Conservation (phyloP, 2,113 vertebrate genomes). For the Leiothrix lutea region DNA sequence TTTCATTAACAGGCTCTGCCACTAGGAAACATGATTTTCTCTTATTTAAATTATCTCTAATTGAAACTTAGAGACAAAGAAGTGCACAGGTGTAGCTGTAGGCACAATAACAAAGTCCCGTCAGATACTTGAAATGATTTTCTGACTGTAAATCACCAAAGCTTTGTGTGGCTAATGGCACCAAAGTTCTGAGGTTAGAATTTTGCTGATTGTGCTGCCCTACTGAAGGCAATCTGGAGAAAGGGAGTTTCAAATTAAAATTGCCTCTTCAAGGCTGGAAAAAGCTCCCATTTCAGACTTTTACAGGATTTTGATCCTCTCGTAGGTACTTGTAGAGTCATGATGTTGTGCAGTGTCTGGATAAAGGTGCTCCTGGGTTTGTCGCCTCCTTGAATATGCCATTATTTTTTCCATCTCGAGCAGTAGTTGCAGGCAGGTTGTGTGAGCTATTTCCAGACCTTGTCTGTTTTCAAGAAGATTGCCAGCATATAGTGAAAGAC, state of each 20-base stretch:
- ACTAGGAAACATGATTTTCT: constrained; percentile 43
- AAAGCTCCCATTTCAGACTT: neutral
- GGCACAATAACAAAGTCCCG: constrained; percentile 25
- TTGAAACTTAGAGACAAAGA: constrained; percentile 49
- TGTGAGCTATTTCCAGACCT: neutral
- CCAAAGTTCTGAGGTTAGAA: neutral
- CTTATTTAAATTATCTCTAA: constrained; percentile 54
- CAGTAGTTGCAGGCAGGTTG: neutral
- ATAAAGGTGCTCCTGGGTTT: neutral
- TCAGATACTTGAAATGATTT: constrained; percentile 41
- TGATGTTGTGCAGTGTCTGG: neutral
- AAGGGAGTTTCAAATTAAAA: constrained; percentile 24
- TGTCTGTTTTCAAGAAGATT: neutral
- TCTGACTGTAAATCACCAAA: constrained; percentile 40
- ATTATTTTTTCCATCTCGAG: neutral
- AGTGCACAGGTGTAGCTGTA: constrained; percentile 51
- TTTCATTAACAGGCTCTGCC: constrained; percentile 39
- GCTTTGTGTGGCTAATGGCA: constrained; percentile 37
- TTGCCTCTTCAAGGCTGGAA: constrained; percentile 6
- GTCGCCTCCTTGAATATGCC: neutral
- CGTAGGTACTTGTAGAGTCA: neutral
- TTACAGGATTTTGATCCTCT: neutral
- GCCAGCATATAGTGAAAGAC: neutral
- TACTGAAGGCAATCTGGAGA: neutral
- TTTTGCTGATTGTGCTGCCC: constrained; percentile 41